Conservation (phyloP, 1,140 invertebrate genomes). For the Leguminivora glycinivorella region DNA sequence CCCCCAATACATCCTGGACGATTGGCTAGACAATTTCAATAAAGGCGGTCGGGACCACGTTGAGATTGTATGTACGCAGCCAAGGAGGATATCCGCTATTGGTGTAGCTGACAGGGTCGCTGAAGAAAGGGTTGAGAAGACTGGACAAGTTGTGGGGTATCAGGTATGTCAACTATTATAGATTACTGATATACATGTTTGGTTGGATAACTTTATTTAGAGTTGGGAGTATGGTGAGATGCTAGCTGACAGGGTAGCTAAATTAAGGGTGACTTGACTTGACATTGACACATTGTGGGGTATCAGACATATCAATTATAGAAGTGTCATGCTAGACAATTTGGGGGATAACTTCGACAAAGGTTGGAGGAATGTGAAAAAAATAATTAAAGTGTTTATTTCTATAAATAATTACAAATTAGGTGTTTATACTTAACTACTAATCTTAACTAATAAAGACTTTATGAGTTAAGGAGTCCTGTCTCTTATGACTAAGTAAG, state of each 20-base stretch:
- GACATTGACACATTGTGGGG: slow-evolving; percentile 83
- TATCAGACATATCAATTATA: slow-evolving; percentile 56
- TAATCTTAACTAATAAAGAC: too few species aligned
- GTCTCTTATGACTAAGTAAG: too few species aligned
- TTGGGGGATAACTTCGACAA: slow-evolving; percentile 79
- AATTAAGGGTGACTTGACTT: slow-evolving; percentile 90
- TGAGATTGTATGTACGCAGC: slow-evolving; percentile 95
- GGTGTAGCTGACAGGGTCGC: slow-evolving; percentile 95
- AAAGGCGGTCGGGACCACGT: slow-evolving; percentile 78
- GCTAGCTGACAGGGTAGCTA: slow-evolving; percentile 92
- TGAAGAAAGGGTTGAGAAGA: slow-evolving; percentile 89
- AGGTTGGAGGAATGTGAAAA: slow-evolving; percentile 74
- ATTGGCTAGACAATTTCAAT: slow-evolving; percentile 81
- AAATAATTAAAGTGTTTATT: too few species aligned
- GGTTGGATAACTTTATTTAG: slow-evolving; percentile 75
- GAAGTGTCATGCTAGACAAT: slow-evolving; percentile 81
- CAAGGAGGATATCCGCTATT: slow-evolving; percentile 94
- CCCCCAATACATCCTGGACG: slow-evolving; percentile 94
- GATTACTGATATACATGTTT: slow-evolving; percentile 83
- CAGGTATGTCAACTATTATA: slow-evolving; percentile 49
- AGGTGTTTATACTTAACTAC: too few species aligned
- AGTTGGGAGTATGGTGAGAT: slow-evolving; percentile 85
- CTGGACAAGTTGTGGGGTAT: slow-evolving; percentile 83
- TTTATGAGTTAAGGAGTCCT: too few species aligned
- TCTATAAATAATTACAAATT: too few species aligned